phyloP scores from a whole-genome alignment of 2,113 vertebrate genomes.

The Takifugu flavidus region DNA sequence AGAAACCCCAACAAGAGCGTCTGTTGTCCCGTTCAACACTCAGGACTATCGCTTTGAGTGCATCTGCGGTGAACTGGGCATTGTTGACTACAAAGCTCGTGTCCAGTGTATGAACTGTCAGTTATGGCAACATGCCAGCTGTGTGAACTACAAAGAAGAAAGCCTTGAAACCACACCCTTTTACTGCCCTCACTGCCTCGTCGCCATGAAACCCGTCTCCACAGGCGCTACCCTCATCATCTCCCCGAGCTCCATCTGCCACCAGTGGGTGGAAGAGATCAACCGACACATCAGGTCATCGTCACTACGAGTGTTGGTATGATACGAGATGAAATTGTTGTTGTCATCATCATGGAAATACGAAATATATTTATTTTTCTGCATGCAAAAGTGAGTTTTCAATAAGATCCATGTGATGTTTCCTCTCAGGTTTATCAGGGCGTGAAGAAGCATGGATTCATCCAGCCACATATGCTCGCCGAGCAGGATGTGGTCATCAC shows the following conservation, averaged over 20 bases:
- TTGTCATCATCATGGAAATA: not conserved
- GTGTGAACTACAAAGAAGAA: conserved; percentile 94
- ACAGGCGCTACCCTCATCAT: conserved; percentile 95
- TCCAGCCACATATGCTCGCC: conserved; percentile 91
- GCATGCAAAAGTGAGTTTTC: too few species aligned
- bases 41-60: conserved; percentile 92
- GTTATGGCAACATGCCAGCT: conserved; percentile 95
- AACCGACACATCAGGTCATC: conserved; percentile 90
- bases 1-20: conserved; percentile 48
- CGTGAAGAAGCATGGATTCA: conserved; percentile 95
- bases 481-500: conserved; percentile 98
- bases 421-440: conserved; percentile 87
- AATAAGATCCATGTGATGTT: not conserved
- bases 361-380: too few species aligned
- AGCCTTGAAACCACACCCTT: conserved; percentile 87
- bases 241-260: conserved; percentile 97
- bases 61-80: conserved; percentile 90
- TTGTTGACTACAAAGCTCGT: conserved; percentile 87
- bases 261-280: conserved; percentile 99
- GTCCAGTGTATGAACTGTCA: conserved; percentile 95
- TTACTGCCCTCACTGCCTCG: conserved; percentile 96
- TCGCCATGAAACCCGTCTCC: conserved; percentile 92
- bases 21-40: conserved; percentile 77
- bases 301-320: conserved; percentile 90
- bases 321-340: not conserved